Conservation (phyloP, 2,113 vertebrate species). For the Clarias batrachus region DNA sequence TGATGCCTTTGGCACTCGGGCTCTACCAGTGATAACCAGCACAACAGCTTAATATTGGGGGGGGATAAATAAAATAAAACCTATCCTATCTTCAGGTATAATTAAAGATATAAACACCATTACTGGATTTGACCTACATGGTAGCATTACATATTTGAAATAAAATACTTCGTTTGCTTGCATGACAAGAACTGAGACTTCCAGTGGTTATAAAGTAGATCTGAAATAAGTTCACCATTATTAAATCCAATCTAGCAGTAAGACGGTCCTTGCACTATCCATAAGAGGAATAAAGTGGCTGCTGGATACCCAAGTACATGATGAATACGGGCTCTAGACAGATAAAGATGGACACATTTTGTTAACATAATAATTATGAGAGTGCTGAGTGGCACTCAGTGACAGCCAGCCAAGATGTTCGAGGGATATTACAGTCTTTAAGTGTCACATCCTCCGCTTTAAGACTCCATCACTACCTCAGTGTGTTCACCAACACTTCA, state of each 20-base stretch:
- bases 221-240: neutral
- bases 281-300: neutral
- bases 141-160: neutral
- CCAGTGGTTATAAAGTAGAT: neutral
- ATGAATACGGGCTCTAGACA: neutral
- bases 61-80: too few species aligned
- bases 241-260: neutral
- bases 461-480: conserved; percentile 60
- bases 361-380: conserved; percentile 13
- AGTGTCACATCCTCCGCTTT: conserved; percentile 66
- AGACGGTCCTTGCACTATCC: neutral
- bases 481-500: conserved; percentile 71
- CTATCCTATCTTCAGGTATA: neutral
- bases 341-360: conserved; percentile 11
- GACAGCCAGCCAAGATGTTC: conserved; percentile 53
- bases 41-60: too few species aligned
- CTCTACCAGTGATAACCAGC: too few species aligned
- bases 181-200: neutral
- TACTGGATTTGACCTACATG: neutral
- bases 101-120: neutral
- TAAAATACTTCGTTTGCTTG: neutral
- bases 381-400: conserved; percentile 44
- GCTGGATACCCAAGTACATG: neutral
- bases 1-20: too few species aligned
- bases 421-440: conserved; percentile 67